Evolutionary conservation across 2,797 vertebrate species (phyloP), one percentile per base, ranked within the genome.

Genomic region (Betta splendens): DNA sequence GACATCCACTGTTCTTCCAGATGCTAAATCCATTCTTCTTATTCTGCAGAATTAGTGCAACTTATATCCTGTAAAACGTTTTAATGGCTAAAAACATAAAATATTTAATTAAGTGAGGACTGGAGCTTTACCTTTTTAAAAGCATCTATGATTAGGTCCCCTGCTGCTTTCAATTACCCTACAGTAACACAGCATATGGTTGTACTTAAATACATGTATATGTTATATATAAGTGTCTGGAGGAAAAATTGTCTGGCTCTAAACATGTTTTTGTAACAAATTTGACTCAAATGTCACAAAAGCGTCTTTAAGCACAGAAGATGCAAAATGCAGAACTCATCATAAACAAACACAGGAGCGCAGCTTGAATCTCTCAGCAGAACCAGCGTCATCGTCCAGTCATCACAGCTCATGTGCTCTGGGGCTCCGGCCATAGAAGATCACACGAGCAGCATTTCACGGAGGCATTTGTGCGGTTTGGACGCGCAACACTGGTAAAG

Each of bases 81-180:
- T 61, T 20, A 57, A 69, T 28, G 55, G 12, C 21, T 4, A 56
- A 66, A 77, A 74, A 61, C 69, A 29, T 54, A 9, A 75, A 73
- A 78, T 61, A 81, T 80, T 77, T 79, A 36, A 88, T 84, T 79
- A 66, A 58, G 46, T 33, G 5, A 75, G 72, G 67, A 82, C 69
- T 54, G 70, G 38, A 21, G 60, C 60, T 72, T 64, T 70, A 72
- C 47, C 62, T 55, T 55, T 52, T 70, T 72, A 69, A 75, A 83
- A 79, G 45, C 45, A 53, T 40, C 47, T 55, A 69, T 79, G 49
- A 72, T 55, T 58, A 83, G 54, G 23, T 55, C 31, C 44, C 70
- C 67, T 78, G 71, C 78, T 90, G 84, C 80, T 89, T 85, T 81
- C 65, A 84, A 79, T 89, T 81, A 77, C 52, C 46, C 46, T 54